Conservation (phyloP, 2,888 invertebrate genomes). For the Andrena hattorfiana region DNA sequence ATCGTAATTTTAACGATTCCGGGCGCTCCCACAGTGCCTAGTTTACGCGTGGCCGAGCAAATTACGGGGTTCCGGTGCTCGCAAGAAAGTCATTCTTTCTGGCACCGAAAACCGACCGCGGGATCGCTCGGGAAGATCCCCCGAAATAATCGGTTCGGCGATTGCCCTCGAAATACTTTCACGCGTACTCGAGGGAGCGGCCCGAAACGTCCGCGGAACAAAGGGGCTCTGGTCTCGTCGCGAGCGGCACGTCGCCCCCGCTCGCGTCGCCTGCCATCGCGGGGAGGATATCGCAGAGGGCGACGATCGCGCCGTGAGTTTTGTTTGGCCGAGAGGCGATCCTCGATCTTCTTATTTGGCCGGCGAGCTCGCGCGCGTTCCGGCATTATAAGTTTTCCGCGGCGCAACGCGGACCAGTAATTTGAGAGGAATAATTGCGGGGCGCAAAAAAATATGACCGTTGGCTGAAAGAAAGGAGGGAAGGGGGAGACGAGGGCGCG, state of each 20-base stretch:
- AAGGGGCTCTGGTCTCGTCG: not conserved
- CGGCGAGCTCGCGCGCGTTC: slow-evolving; percentile 36
- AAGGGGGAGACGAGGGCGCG: slow-evolving; percentile 14
- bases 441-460: slow-evolving; percentile 77
- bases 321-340: slow-evolving; percentile 9
- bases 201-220: not conserved
- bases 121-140: slow-evolving; percentile 11
- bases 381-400: slow-evolving; percentile 76
- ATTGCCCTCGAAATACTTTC: slow-evolving; percentile 1
- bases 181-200: slow-evolving; percentile 16
- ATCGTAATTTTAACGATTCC: slow-evolving; percentile 68
- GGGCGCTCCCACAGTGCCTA: slow-evolving; percentile 70
- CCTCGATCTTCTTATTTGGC: slow-evolving; percentile 54
- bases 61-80: slow-evolving; percentile 73
- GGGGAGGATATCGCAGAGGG: not conserved
- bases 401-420: slow-evolving; percentile 76
- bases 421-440: slow-evolving; percentile 81
- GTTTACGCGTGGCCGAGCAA: slow-evolving; percentile 73
- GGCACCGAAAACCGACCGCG: slow-evolving; percentile 12
- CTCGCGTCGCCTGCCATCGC: not conserved
- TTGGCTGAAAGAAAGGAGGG: slow-evolving; percentile 67
- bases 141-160: slow-evolving; percentile 23
- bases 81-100: slow-evolving; percentile 50
- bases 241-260: not conserved
- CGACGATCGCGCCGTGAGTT: slow-evolving; percentile 18